Conservation (phyloP, 2,113 vertebrate genomes). For the Anser cygnoides region DNA sequence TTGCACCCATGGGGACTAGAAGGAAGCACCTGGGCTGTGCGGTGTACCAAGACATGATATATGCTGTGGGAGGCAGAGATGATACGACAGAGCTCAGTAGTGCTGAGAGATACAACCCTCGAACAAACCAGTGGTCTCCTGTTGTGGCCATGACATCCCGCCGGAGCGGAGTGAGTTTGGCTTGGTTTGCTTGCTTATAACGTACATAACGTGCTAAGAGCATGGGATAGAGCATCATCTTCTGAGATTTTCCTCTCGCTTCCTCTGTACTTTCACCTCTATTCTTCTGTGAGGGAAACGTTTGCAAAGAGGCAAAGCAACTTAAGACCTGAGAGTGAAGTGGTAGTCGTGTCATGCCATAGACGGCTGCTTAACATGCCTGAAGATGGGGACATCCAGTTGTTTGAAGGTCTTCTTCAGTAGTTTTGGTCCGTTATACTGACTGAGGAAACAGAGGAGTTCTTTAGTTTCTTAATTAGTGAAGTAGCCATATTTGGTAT, state of each 20-base stretch:
- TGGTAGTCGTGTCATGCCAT: rapidly evolving
- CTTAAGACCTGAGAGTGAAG: background rate
- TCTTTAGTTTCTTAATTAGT: background rate
- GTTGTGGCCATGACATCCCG: conserved; percentile 98
- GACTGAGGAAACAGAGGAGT: background rate
- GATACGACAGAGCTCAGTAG: conserved; percentile 98
- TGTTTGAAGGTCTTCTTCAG: background rate
- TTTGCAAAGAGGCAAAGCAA: background rate
- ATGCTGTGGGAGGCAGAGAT: conserved; percentile 95
- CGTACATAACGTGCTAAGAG: background rate
- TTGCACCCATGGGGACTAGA: conserved; percentile 96
- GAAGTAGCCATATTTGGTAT: background rate
- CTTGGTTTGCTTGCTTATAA: background rate
- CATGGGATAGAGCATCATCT: background rate
- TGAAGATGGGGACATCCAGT: background rate
- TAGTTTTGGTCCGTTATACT: background rate
- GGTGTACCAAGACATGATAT: conserved; percentile 99
- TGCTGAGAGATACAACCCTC: conserved; percentile 95
- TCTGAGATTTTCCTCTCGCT: background rate
- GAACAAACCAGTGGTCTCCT: conserved; percentile 98
- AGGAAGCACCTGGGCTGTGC: conserved; percentile 97
- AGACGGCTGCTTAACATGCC: background rate
- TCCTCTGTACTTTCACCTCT: background rate
- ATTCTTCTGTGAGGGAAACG: background rate
- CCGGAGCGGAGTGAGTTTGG: conserved; percentile 89